A percentile compares a stretch with the other conserved stretches of the same genome.
Evolutionary conservation across 1,140 invertebrate genomes (phyloP).

Genomic region (Sinella curviseta): DNA sequence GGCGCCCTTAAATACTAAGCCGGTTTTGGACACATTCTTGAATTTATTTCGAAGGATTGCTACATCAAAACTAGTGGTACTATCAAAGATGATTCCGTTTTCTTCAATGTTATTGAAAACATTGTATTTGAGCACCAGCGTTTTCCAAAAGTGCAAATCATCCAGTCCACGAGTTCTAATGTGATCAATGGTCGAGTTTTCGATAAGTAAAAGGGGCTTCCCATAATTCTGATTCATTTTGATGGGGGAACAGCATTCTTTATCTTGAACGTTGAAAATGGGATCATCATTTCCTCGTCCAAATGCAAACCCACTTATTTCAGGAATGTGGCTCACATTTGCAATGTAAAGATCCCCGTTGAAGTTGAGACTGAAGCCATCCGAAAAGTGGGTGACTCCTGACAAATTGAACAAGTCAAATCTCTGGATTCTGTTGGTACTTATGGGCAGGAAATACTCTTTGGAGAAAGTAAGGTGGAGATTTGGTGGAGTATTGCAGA

Average conservation of each 20-base stretch:
- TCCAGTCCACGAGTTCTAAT: constrained; percentile 8
- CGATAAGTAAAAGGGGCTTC: constrained; percentile 20
- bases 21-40: background rate
- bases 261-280: constrained; percentile 16
- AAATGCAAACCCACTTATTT: constrained; percentile 7
- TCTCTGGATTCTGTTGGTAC: background rate
- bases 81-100: background rate
- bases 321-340: background rate
- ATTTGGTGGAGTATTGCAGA: constrained; percentile 24
- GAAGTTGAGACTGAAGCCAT: background rate
- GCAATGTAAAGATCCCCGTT: constrained; percentile 31
- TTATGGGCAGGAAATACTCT: background rate
- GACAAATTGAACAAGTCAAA: constrained; percentile 28
- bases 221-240: background rate
- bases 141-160: constrained; percentile 30
- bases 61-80: background rate
- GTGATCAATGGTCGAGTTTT: constrained; percentile 11
- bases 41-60: constrained; percentile 15
- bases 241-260: constrained; percentile 25
- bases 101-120: background rate
- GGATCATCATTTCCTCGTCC: background rate
- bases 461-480: background rate
- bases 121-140: background rate
- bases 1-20: background rate
- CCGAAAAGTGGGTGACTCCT: background rate